Base-by-base conservation (phyloP, 1,140 invertebrate species). In the Leptinotarsa texana region DNA sequence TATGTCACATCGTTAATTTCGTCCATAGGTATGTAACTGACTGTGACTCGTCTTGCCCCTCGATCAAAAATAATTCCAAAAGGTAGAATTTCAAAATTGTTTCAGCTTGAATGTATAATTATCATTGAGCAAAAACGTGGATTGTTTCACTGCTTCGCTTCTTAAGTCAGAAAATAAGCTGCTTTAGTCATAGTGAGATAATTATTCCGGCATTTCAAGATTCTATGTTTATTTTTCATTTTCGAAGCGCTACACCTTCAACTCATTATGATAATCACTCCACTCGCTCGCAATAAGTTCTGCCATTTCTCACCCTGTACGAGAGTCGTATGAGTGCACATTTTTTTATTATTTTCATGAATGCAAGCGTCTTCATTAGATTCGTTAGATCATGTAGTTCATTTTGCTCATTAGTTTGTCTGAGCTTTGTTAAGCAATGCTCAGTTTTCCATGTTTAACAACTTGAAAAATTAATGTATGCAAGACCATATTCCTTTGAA, bases 361-460 rank as follows among this genome's bases (percentile, higher is more conserved):
- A 67, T 67, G 65, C 65, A 67, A 67, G 65, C 65, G 65, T 67
- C 65, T 67, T 27, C 65, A 67, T 67, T 67, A 63, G 65, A 42
- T 67, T 67, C 27, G 65, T 67, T 33, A 21, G 24, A 67, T 27
- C 65, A 67, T 67, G 6, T 17, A 42, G 22, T 67, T 33, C 8
- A 42, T 67, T 57, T 27, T 67, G 65, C 24, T 27, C 18, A 27
- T 67, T 27, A 67, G 65, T 67, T 24, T 67, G 17, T 57, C 51
- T 18, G 65, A 27, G 65, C 24, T 67, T 67, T 22, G 65, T 22
- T 22, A 67, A 67, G 65, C 65, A 67, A 27, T 67, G 24, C 24
- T 27, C 65, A 27, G 65, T 67, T 67, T 13, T 67, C 6, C 33
- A 42, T 42, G 33, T 11, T 42, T 42, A 42, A 42, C 33, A 42